phyloP scores from a whole-genome alignment of 2,113 vertebrate genomes.

The Hemichromis elongatus region DNA sequence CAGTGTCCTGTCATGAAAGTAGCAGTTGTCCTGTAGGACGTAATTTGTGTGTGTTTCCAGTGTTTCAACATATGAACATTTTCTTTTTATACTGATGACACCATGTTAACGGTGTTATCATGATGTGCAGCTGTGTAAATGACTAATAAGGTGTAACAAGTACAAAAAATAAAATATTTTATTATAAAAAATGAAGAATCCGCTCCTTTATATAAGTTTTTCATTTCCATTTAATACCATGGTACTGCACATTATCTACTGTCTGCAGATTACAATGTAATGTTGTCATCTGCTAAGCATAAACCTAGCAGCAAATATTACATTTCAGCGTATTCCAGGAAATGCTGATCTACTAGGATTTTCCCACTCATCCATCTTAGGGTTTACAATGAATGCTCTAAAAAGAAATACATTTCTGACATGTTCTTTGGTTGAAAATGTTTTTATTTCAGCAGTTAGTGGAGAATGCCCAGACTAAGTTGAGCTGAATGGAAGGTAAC shows the following conservation, averaged over 20 bases:
- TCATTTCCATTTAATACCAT: neutral
- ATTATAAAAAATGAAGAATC: neutral
- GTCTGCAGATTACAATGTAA: neutral
- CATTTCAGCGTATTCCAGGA: neutral
- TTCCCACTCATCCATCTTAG: neutral
- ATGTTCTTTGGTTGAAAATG: neutral
- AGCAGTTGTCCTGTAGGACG: neutral
- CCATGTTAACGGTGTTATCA: slow-evolving; percentile 21
- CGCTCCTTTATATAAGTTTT: too few species aligned
- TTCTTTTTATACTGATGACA: slow-evolving; percentile 51
- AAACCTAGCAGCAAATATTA: neutral
- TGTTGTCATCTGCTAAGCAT: neutral
- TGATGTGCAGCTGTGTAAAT: slow-evolving; percentile 41
- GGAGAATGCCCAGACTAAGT: neutral
- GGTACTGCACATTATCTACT: neutral
- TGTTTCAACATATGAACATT: slow-evolving; percentile 16
- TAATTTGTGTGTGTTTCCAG: slow-evolving; percentile 2
- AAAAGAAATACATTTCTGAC: neutral
- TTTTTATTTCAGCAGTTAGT: neutral
- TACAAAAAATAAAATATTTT: slow-evolving; percentile 47
- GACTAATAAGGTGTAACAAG: neutral
- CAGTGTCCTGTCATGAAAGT: slow-evolving; percentile 29
- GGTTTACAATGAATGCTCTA: neutral
- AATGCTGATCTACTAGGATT: neutral
- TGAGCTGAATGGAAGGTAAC: neutral